These are phyloP conservation scores for Tipula lateralis DNA, from an alignment of 2,888 invertebrate genomes.

Conservation along the genomic window DNA sequence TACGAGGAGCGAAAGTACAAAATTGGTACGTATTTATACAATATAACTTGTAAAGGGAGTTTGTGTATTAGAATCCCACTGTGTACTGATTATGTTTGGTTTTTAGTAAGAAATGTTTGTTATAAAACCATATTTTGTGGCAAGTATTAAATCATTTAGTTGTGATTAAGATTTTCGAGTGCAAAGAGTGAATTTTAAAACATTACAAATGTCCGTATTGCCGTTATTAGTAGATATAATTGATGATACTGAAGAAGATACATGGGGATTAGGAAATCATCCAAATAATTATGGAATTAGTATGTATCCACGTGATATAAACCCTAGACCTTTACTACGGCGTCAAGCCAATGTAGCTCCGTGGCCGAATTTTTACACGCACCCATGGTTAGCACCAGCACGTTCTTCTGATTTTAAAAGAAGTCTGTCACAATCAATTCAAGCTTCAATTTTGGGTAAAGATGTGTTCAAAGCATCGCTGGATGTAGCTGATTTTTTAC, in stretches of 20 bases:
- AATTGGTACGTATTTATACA: too few relatives aligned
- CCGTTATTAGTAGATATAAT: background rate
- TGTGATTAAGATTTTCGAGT: background rate
- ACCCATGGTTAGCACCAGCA: background rate
- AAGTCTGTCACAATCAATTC: background rate
- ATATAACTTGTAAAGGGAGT: too few relatives aligned
- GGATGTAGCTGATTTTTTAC: conserved; percentile 72
- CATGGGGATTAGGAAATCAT: background rate
- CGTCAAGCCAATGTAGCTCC: background rate
- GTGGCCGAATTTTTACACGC: background rate
- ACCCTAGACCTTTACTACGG: background rate
- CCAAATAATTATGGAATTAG: background rate
- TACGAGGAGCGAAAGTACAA: too few relatives aligned
- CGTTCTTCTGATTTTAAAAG: background rate
- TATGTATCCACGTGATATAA: background rate
- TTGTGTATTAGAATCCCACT: background rate
- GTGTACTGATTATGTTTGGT: background rate
- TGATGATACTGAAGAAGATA: background rate
- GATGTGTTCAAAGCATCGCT: conserved; percentile 28
- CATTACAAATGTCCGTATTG: background rate
- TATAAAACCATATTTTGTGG: background rate
- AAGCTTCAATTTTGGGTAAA: background rate
- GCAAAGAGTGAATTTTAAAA: background rate
- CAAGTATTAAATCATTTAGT: background rate
- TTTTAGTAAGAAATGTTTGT: background rate